Base-by-base conservation (phyloP, 1,140 invertebrate species). In the Ooceraea biroi region DNA sequence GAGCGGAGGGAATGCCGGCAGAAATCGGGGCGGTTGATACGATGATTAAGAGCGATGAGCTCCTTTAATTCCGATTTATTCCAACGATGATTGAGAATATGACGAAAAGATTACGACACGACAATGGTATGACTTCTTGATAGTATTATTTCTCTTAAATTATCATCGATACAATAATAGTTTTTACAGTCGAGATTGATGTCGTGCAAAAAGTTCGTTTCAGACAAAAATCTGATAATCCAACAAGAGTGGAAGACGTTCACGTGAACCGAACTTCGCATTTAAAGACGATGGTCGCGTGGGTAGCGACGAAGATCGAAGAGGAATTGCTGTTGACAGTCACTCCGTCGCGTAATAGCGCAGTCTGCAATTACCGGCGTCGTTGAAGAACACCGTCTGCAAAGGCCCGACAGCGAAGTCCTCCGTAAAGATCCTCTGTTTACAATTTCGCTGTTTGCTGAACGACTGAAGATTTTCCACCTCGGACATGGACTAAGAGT, bases 321-420 rank as follows among this genome's bases (percentile, higher is more conserved):
- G 73, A 83, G 60, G 44, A 63, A 77, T 69, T 71, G 83, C 44
- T 68, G 77, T 85, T 88, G 83, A 85, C 83, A 80, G 74, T 87
- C 74, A 78, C 88, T 90, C 89, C 85, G 89, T 90, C 73, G 87
- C 61, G 89, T 91, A 92, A 91, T 91, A 88, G 88, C 90, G 85
- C 76, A 84, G 87, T 89, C 88, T 91, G 87, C 88, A 92, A 92
- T 91, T 92, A 92, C 87, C 76, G 87, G 78, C 88, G 76, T 90
- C 87, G 76, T 91, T 86, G 89, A 90, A 83, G 80, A 89, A 68
- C 61, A 74, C 65, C 73, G 76, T 85, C 89, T 87, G 72, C 76
- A 73, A 58, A 68, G 77, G 65, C 44, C 52, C 48, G 50, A 72
- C 77, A 82, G 55, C 44, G 55, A 36, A 44, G 76, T 71, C 46